Conservation (phyloP, 2,888 invertebrate species). For the Polymixis flavicincta region DNA sequence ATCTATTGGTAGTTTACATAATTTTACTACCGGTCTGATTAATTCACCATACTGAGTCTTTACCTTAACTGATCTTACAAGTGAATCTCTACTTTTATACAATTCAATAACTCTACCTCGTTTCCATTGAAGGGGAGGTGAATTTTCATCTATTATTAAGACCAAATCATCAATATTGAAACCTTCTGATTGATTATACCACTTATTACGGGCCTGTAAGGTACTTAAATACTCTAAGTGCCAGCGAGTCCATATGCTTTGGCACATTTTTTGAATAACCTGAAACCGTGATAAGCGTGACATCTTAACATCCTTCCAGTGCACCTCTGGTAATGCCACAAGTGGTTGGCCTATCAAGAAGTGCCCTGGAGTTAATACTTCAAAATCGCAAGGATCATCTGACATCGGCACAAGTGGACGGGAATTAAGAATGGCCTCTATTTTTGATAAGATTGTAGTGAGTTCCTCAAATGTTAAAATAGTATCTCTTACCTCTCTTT, state of each 20-base stretch:
- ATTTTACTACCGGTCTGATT: neutral
- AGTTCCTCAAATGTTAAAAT: constrained; percentile 4
- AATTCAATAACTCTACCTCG: neutral
- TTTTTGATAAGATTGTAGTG: neutral
- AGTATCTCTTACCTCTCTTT: neutral
- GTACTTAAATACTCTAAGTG: too few relatives aligned
- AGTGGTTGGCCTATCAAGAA: neutral
- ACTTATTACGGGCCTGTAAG: too few relatives aligned
- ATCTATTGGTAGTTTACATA: neutral
- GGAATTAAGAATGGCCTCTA: neutral
- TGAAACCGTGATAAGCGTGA: too few relatives aligned
- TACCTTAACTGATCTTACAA: neutral
- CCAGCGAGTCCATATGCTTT: too few relatives aligned
- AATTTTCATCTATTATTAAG: too few relatives aligned
- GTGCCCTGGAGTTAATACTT: neutral
- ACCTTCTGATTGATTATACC: too few relatives aligned
- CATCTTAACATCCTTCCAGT: too few relatives aligned
- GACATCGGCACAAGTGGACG: neutral
- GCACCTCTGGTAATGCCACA: neutral
- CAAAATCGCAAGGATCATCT: neutral
- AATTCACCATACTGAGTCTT: neutral
- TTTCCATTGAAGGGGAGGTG: neutral
- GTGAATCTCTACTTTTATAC: neutral
- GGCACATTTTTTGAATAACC: too few relatives aligned
- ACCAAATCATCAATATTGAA: too few relatives aligned